These are phyloP conservation scores for Cottoperca gobio DNA, from an alignment of 2,797 vertebrate species.

Conservation along the genomic window DNA sequence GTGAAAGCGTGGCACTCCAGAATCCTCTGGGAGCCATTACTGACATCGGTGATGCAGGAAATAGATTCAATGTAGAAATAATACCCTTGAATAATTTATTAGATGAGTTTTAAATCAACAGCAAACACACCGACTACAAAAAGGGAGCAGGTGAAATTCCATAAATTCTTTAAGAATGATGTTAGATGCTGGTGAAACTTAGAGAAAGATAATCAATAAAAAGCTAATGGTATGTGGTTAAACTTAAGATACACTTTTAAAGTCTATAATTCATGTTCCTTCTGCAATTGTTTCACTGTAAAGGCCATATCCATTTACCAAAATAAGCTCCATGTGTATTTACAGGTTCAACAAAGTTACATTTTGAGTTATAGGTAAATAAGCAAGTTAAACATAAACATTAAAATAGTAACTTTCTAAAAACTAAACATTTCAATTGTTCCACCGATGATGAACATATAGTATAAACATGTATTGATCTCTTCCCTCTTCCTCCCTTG, in stretches of 20 bases:
- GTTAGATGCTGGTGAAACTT: constrained; percentile 53
- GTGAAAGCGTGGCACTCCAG: constrained; percentile 66
- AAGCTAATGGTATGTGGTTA: constrained; percentile 51
- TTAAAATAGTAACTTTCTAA: not conserved
- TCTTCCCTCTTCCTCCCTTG: not conserved
- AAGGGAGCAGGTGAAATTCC: constrained; percentile 63
- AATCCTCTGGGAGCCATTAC: constrained; percentile 85
- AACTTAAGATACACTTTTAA: constrained; percentile 58
- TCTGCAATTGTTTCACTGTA: constrained; percentile 16
- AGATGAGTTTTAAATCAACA: constrained; percentile 83
- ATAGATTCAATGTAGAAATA: constrained; percentile 86
- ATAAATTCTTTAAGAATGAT: constrained; percentile 58
- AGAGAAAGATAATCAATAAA: constrained; percentile 63
- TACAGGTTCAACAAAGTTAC: not conserved
- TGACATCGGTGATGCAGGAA: constrained; percentile 86
- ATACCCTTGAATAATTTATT: constrained; percentile 87
- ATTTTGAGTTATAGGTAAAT: not conserved
- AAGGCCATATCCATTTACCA: not conserved
- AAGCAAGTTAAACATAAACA: not conserved
- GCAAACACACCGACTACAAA: constrained; percentile 68
- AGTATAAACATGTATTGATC: not conserved
- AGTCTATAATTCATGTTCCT: constrained; percentile 42
- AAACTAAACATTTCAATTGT: not conserved
- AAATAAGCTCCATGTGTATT: constrained; percentile 1
- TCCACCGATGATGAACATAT: not conserved